Base-by-base conservation (phyloP, 2,113 vertebrate genomes). In the Pholis gunnellus region DNA sequence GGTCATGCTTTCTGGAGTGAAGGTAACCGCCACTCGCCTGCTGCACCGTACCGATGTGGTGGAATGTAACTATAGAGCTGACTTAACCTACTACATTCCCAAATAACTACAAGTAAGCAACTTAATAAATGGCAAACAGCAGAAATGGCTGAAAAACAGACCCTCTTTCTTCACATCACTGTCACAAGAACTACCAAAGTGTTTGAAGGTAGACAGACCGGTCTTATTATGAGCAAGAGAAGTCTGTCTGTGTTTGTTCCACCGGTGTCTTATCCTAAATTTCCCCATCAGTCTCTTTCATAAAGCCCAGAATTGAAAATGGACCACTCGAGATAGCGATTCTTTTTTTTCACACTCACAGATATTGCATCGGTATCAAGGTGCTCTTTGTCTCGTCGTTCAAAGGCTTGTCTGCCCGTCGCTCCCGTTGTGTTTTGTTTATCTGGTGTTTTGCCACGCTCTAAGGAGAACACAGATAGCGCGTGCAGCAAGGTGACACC, bases 1-100 rank as follows among this genome's bases (percentile, higher is more conserved):
- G 0, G 97, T 99, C 87, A 98, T 99, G 98, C 95, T 99, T 78
- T 99, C 98, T n/a, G 98, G 97, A 83, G 88, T 99, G 72, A 99
- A 99, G 98, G 98, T 99, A 94, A 91, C 44, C 50, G 1, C 20
- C 50, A 1, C 60, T 78, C 27, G 64, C 64, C 31, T 18, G 4
- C 25, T 66, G 50, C n/a, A 6, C 31, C 18, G 25, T 8, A 38
- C 50, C 44, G 0, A 61, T 57, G 44, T 25, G 27, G 2, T 66
- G 31, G 38, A n/a, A 57, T 40, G 9, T 40, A 31, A 44, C 57
- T 64, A 9, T n/a, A 0, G 4, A 50, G 11, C 22, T 6, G 13
- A 56, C 69, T 74, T 7, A 46, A 31, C 29, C 29, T 0, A 34
- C 60, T 27, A 18, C 38, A 67, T 25, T 36, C 38, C 6, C 29